Percentiles rank a stretch among this genome's conserved stretches.
Conservation (phyloP, 2,113 vertebrate species). For the Dasyurus viverrinus region DNA sequence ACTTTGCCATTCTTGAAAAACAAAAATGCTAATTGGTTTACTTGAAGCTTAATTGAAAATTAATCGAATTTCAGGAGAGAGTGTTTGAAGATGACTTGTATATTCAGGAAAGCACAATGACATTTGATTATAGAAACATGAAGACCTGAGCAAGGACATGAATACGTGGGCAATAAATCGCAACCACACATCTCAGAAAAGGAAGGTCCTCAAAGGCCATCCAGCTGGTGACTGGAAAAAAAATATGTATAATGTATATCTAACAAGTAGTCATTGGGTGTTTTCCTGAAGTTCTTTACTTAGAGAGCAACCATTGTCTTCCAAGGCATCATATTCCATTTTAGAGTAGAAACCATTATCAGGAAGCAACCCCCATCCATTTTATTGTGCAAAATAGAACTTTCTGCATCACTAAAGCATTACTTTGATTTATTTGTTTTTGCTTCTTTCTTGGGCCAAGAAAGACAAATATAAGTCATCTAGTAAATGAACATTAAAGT, state of each 20-base stretch:
- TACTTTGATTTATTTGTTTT: not conserved
- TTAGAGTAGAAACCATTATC: not conserved
- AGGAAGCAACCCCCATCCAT: too few species aligned
- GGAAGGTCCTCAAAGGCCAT: not conserved
- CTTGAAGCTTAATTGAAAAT: constrained; percentile 85
- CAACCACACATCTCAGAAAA: not conserved
- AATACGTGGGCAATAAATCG: constrained; percentile 4
- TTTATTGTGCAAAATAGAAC: too few species aligned
- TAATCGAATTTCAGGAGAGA: constrained; percentile 83
- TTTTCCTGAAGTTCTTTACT: not conserved
- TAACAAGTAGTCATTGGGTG: not conserved
- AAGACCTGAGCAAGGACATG: constrained; percentile 79
- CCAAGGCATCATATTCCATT: not conserved
- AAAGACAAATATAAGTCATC: not conserved
- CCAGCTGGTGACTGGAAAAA: not conserved
- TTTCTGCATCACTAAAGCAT: too few species aligned
- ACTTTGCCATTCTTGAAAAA: constrained; percentile 80
- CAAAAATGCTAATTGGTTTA: constrained; percentile 84
- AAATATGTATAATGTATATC: not conserved
- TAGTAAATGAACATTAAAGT: not conserved
- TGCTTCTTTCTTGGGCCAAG: not conserved
- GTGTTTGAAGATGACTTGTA: constrained; percentile 71
- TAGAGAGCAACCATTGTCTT: not conserved
- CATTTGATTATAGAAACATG: constrained; percentile 77
- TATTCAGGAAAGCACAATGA: constrained; percentile 68